phyloP scores from a whole-genome alignment of 1,140 invertebrate genomes.

The Zophobas atratus region DNA sequence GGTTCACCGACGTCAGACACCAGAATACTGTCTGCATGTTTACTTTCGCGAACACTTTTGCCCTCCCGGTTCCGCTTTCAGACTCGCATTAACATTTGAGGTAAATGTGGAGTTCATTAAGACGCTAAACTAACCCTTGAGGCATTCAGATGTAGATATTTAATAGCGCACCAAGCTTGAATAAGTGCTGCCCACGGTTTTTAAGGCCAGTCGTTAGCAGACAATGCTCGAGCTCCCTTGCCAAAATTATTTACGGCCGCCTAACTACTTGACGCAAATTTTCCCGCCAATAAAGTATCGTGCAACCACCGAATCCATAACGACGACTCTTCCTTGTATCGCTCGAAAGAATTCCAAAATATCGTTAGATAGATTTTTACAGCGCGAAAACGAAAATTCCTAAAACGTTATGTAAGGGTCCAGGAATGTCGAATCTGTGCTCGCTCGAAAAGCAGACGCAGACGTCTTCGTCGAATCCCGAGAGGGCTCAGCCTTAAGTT shows the following conservation, averaged over 20 bases:
- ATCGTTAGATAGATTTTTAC: background rate
- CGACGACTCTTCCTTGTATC: too few species aligned
- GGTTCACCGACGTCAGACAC: constrained; percentile 38
- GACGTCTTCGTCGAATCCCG: too few species aligned
- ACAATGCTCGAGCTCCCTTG: constrained; percentile 10
- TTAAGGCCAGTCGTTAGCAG: constrained; percentile 19
- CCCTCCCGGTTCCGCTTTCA: constrained; percentile 25
- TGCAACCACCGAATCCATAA: background rate
- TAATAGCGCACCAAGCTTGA: constrained; percentile 15
- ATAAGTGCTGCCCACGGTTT: constrained; percentile 33
- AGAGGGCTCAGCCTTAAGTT: too few species aligned
- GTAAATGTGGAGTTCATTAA: constrained; percentile 41
- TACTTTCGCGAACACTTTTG: constrained; percentile 23
- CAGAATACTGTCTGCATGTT: constrained; percentile 34
- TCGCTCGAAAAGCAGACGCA: too few species aligned
- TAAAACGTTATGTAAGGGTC: too few species aligned
- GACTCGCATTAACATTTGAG: constrained; percentile 38
- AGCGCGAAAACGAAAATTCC: too few species aligned
- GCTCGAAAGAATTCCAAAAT: background rate
- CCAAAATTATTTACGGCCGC: constrained; percentile 27
- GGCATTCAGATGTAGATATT: constrained; percentile 37
- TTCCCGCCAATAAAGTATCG: background rate
- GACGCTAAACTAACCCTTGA: constrained; percentile 36
- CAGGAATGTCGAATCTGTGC: too few species aligned
- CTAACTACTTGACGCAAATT: constrained; percentile 11